Percentiles rank a stretch among this genome's conserved stretches.
These are phyloP conservation scores for Phoxinus dragarum DNA, from an alignment of 2,797 vertebrate species.

Conservation along the genomic window DNA sequence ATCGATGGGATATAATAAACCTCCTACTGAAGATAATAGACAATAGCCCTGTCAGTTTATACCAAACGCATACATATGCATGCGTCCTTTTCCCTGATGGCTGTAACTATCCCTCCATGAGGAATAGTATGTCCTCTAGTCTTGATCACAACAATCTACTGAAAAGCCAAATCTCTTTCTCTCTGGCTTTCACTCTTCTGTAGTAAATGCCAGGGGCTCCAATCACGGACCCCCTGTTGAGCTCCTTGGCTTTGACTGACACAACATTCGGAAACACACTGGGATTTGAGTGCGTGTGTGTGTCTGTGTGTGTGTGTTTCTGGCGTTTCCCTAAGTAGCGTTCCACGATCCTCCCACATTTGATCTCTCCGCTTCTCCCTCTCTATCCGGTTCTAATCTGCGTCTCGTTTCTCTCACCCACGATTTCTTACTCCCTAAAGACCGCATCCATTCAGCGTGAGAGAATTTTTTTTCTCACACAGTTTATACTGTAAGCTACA, in stretches of 20 bases:
- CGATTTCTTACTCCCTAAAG: conserved; percentile 54
- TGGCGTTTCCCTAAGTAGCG: conserved; percentile 55
- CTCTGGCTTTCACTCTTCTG: conserved; percentile 18
- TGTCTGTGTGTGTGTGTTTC: conserved; percentile 1
- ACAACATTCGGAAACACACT: conserved; percentile 55
- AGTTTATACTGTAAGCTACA: conserved; percentile 22
- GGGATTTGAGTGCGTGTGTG: conserved; percentile 47
- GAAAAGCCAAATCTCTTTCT: conserved; percentile 37
- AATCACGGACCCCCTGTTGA: conserved; percentile 51
- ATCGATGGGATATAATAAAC: background rate
- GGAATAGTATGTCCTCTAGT: conserved; percentile 9
- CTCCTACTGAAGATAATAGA: conserved; percentile 10
- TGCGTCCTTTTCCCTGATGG: conserved; percentile 6
- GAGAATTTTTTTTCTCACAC: conserved; percentile 29
- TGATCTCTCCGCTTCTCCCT: conserved; percentile 33
- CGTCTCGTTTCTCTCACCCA: conserved; percentile 50
- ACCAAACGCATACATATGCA: conserved; percentile 8
- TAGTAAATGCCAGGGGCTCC: conserved; percentile 59
- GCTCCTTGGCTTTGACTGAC: conserved; percentile 57
- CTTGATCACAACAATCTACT: conserved; percentile 47
- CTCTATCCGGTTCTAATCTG: conserved; percentile 62
- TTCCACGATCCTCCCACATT: conserved; percentile 52
- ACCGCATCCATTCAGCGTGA: conserved; percentile 56
- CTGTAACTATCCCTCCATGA: background rate
- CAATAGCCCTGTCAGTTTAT: background rate